Percentiles rank a stretch among this genome's conserved stretches.
Conservation (phyloP, 2,888 invertebrate species). For the Drosophila birchii region DNA sequence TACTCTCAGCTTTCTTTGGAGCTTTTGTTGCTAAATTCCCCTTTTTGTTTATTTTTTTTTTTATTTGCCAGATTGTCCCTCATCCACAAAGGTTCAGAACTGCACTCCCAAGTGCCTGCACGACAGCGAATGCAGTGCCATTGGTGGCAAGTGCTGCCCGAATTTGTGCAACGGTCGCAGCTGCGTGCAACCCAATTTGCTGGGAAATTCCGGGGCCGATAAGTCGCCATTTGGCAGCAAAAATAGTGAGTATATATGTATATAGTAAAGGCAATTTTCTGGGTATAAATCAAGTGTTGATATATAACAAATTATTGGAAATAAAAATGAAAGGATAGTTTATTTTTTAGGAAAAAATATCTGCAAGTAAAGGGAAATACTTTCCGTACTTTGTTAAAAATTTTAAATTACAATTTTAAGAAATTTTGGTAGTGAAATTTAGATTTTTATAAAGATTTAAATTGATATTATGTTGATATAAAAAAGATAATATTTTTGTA, state of each 20-base stretch:
- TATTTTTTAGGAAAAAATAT: not conserved
- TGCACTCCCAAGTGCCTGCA: slow-evolving; percentile 89
- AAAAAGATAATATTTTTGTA: not conserved
- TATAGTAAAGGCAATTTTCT: not conserved
- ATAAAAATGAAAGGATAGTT: not conserved
- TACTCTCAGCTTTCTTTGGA: not conserved
- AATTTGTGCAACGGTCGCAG: slow-evolving; percentile 90
- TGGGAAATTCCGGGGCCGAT: slow-evolving; percentile 72
- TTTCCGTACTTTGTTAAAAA: not conserved
- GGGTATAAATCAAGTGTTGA: not conserved
- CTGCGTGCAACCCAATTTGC: slow-evolving; percentile 86
- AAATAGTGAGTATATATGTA: slow-evolving; percentile 80
- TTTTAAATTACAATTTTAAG: not conserved
- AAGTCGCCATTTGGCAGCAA: slow-evolving; percentile 82
- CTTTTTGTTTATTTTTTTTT: not conserved
- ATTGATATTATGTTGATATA: not conserved
- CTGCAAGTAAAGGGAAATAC: not conserved
- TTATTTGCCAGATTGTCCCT: slow-evolving; percentile 86
- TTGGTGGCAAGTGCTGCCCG: slow-evolving; percentile 89
- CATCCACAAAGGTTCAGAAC: slow-evolving; percentile 87
- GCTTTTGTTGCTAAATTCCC: slow-evolving; percentile 1
- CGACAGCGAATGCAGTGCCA: slow-evolving; percentile 88
- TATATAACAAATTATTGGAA: too few relatives aligned
- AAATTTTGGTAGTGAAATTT: not conserved
- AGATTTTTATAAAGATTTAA: not conserved